phyloP scores from a whole-genome alignment of 2,113 vertebrate species.

The Eleginops maclovinus region DNA sequence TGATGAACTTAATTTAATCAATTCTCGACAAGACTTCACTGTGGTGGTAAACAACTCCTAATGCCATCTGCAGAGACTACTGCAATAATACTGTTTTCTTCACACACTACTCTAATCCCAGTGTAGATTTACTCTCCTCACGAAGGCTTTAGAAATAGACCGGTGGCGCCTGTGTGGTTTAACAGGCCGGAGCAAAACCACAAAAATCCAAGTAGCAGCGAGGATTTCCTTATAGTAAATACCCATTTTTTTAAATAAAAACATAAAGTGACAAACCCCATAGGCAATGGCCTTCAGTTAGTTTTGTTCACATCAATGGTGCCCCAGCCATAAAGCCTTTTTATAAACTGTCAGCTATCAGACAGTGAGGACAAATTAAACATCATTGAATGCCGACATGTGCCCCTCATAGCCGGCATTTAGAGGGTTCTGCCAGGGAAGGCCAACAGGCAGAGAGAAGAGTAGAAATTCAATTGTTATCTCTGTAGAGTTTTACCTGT shows the following conservation, averaged over 20 bases:
- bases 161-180: slow-evolving; percentile 34
- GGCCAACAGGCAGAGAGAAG: slow-evolving; percentile 5
- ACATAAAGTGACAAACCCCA: background rate
- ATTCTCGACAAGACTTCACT: slow-evolving; percentile 56
- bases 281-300: slow-evolving; percentile 5
- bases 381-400: slow-evolving; percentile 23
- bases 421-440: slow-evolving; percentile 8
- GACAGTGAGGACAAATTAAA: slow-evolving; percentile 33
- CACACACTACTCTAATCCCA: slow-evolving; percentile 62
- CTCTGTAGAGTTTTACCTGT: slow-evolving; percentile 75
- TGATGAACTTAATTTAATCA: slow-evolving; percentile 75
- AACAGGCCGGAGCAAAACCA: slow-evolving; percentile 41
- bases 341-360: slow-evolving; percentile 21
- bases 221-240: background rate
- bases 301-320: slow-evolving; percentile 17
- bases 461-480: slow-evolving; percentile 14
- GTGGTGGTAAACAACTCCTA: slow-evolving; percentile 67
- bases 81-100: slow-evolving; percentile 65
- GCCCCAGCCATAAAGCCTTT: background rate
- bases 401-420: background rate
- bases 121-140: slow-evolving; percentile 62
- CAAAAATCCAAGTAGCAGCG: background rate
- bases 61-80: slow-evolving; percentile 58
- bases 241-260: slow-evolving; percentile 6
- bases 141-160: slow-evolving; percentile 42